A percentile compares a stretch with the other conserved stretches of the same genome.
These are phyloP conservation scores for Zygogramma bicolorata DNA, from an alignment of 2,888 invertebrate species.

Conservation along the genomic window DNA sequence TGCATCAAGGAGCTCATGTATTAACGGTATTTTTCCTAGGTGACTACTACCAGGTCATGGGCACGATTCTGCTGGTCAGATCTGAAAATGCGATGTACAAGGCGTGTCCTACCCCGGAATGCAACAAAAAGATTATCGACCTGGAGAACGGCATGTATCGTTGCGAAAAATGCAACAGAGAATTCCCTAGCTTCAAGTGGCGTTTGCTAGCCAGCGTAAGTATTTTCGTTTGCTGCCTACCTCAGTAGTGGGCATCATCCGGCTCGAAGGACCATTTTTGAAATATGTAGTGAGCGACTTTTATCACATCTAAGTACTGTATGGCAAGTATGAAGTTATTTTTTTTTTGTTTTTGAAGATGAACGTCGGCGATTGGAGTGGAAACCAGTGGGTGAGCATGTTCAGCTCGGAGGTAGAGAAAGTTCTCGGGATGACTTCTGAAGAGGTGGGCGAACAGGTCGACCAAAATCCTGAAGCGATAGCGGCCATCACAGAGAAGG, in stretches of 20 bases:
- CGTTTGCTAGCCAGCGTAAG: slow-evolving; percentile 84
- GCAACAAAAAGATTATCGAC: slow-evolving; percentile 96
- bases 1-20: no score
- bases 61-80: slow-evolving; percentile 81
- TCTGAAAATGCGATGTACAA: slow-evolving; percentile 90
- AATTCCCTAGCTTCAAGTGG: slow-evolving; percentile 88
- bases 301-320: no score
- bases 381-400: slow-evolving; percentile 90
- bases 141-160: slow-evolving; percentile 88
- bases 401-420: slow-evolving; percentile 89
- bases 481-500: slow-evolving; percentile 77
- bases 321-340: background rate
- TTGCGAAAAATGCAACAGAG: slow-evolving; percentile 94
- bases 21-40: slow-evolving; percentile 64
- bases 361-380: slow-evolving; percentile 88
- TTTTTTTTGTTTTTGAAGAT: slow-evolving; percentile 69
- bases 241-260: no score
- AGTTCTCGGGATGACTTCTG: slow-evolving; percentile 77
- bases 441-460: slow-evolving; percentile 83
- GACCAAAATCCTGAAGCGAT: slow-evolving; percentile 77
- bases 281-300: no score
- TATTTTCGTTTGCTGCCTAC: no score
- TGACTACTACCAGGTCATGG: slow-evolving; percentile 85
- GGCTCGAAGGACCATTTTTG: background rate
- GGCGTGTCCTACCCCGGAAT: slow-evolving; percentile 89